Percentiles rank a stretch among this genome's conserved stretches.
These are phyloP conservation scores for Poicephalus meyeri DNA, from an alignment of 2,113 vertebrate species.

Conservation along the genomic window DNA sequence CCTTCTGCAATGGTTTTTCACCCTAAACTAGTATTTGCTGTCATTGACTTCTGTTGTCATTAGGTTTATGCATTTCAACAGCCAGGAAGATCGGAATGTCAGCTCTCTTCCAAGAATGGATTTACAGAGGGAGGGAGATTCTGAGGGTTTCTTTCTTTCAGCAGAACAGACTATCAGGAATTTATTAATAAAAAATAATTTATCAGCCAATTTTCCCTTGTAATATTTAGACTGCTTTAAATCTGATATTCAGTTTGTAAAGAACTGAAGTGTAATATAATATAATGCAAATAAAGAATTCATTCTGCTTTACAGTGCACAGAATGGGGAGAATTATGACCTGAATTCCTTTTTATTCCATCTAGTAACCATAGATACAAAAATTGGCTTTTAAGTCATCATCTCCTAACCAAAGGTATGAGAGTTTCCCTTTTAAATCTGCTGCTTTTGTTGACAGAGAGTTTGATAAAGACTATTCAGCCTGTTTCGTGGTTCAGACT, in stretches of 20 bases:
- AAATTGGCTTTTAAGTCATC: not conserved
- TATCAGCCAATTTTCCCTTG: constrained; percentile 2
- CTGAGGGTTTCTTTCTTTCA: not conserved
- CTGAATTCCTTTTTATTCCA: constrained; percentile 56
- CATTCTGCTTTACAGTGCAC: constrained; percentile 52
- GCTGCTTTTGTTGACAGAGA: not conserved
- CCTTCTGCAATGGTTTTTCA: not conserved
- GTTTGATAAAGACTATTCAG: not conserved
- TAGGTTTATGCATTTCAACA: not conserved
- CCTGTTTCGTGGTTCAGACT: not conserved
- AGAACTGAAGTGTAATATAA: constrained; percentile 58
- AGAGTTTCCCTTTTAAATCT: not conserved
- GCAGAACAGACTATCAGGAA: not conserved
- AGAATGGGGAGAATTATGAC: constrained; percentile 52
- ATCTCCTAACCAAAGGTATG: not conserved
- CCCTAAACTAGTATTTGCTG: not conserved
- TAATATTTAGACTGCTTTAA: constrained; percentile 48
- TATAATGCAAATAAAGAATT: constrained; percentile 60
- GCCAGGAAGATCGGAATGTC: not conserved
- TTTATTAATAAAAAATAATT: not conserved
- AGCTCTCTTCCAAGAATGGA: not conserved
- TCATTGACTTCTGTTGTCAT: not conserved
- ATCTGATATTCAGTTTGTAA: constrained; percentile 51
- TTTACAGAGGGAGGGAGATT: not conserved
- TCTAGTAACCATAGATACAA: constrained; percentile 32